Percentiles rank a stretch among this genome's conserved stretches.
Conservation (phyloP, 2,888 invertebrate genomes). For the Resseliella maxima region DNA sequence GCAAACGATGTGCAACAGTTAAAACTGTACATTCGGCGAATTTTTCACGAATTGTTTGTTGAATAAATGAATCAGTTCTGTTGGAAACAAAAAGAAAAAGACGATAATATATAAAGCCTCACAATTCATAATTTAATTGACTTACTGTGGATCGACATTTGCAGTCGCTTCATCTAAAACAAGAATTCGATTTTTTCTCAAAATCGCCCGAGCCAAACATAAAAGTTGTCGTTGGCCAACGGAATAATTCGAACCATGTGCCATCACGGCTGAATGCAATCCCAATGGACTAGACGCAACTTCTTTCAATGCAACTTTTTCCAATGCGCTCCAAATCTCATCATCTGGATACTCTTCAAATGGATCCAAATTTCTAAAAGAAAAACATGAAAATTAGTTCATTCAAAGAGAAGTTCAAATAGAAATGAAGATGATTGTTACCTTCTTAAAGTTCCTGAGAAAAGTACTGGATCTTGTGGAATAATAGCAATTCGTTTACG, state of each 20-base stretch:
- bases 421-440: conserved; percentile 52
- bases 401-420: conserved; percentile 69
- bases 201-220: conserved; percentile 84
- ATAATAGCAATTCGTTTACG: conserved; percentile 74
- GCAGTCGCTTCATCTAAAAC: conserved; percentile 78
- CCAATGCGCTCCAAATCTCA: conserved; percentile 77
- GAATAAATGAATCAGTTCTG: conserved; percentile 81
- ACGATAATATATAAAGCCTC: too few species aligned
- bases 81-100: too few species aligned
- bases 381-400: conserved; percentile 67
- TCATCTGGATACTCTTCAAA: conserved; percentile 78
- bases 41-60: conserved; percentile 78
- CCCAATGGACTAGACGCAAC: conserved; percentile 68
- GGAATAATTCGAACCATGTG: conserved; percentile 72
- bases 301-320: conserved; percentile 75
- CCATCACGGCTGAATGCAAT: conserved; percentile 70
- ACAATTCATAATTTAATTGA: conserved; percentile 52
- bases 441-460: conserved; percentile 67
- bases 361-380: conserved; percentile 78
- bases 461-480: conserved; percentile 70
- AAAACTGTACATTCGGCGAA: conserved; percentile 84
- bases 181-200: conserved; percentile 80
- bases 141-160: conserved; percentile 71
- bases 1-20: conserved; percentile 87
- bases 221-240: conserved; percentile 78